Base-by-base conservation (phyloP, 2,113 vertebrate genomes). In the Myrmecobius fasciatus region DNA sequence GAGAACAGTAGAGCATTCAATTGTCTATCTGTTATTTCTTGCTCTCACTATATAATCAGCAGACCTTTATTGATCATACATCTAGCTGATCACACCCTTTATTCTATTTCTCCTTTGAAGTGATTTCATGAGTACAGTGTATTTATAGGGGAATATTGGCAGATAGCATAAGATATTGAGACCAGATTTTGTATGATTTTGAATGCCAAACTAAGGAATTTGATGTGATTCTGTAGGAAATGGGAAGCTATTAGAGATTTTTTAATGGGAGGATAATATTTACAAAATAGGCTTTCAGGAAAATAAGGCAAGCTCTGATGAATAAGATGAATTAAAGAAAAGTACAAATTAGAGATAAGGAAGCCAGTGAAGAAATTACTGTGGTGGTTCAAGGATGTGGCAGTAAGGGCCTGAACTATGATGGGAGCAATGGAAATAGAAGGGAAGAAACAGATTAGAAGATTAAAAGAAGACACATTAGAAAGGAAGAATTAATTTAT, bases 231-330 rank as follows among this genome's bases (percentile, higher is more conserved):
- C 95, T 24, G 8, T 1, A 67, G 36, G 14, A 53, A 92, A 75
- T 46, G 25, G 49, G 28, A 6, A 92, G 3, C 28, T 48, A 83
- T 52, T 89, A 52, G 20, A 91, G 28, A 91, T 91, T 56, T 93
- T 94, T 89, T 31, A 49, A 89, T 2, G 53, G 89, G 36, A 96
- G 92, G 46, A 43, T 46, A 12, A 43, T 48, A 0, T 89, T 4
- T 48, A 94, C 48, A 51, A 91, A 52, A 8, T 90, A 28, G 31
- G 91, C 47, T 96, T 95, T 93, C 25, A 60, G 60, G 91, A 95
- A 93, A 28, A 48, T 91, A 11, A 92, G 28, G 90, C 89, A 89
- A 54, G 14, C 89, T 94, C 5, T 31, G 52, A 43, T 31, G 8
- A 52, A 46, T 89, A 94, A 93, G 28, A 93, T 46, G 31, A 52